phyloP scores from a whole-genome alignment of 2,888 invertebrate genomes.

The Drosophila pseudotalamancana region DNA sequence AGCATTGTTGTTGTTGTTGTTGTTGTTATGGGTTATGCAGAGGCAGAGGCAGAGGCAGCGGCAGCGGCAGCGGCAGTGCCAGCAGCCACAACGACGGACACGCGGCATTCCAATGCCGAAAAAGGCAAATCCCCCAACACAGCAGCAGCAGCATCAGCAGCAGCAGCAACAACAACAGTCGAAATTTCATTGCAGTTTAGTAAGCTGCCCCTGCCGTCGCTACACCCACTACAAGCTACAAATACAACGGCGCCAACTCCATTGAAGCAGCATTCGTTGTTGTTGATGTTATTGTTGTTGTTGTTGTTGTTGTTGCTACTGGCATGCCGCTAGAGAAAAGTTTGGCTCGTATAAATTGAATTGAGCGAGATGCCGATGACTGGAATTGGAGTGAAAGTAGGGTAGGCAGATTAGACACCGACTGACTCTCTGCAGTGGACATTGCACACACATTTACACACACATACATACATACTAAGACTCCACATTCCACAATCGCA shows the following conservation, averaged over 20 bases:
- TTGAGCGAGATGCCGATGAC: slow-evolving; percentile 73
- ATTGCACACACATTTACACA: slow-evolving; percentile 17
- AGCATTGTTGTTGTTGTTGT: slow-evolving; percentile 37
- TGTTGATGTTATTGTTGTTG: slow-evolving; percentile 18
- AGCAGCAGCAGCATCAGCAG: slow-evolving; percentile 16
- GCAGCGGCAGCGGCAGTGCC: slow-evolving; percentile 25
- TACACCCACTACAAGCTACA: slow-evolving; percentile 28
- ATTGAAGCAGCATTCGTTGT: slow-evolving; percentile 34
- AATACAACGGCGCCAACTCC: slow-evolving; percentile 54
- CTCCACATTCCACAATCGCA: slow-evolving; percentile 41
- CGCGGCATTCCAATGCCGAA: slow-evolving; percentile 76
- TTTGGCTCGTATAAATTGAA: slow-evolving; percentile 76
- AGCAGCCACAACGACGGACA: slow-evolving; percentile 47
- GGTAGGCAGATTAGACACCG: slow-evolving; percentile 81
- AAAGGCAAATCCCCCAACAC: slow-evolving; percentile 73
- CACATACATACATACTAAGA: slow-evolving; percentile 15
- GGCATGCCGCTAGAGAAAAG: slow-evolving; percentile 62
- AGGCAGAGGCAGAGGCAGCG: slow-evolving; percentile 30
- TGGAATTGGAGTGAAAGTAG: slow-evolving; percentile 82
- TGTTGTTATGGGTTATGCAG: slow-evolving; percentile 55
- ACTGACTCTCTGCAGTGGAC: slow-evolving; percentile 36
- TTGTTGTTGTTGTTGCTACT: slow-evolving; percentile 40
- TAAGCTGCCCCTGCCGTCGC: slow-evolving; percentile 7
- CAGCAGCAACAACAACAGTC: slow-evolving; percentile 48
- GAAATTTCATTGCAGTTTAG: slow-evolving; percentile 72